phyloP scores from a whole-genome alignment of 2,888 invertebrate species.

The Hoplodrina blanda region DNA sequence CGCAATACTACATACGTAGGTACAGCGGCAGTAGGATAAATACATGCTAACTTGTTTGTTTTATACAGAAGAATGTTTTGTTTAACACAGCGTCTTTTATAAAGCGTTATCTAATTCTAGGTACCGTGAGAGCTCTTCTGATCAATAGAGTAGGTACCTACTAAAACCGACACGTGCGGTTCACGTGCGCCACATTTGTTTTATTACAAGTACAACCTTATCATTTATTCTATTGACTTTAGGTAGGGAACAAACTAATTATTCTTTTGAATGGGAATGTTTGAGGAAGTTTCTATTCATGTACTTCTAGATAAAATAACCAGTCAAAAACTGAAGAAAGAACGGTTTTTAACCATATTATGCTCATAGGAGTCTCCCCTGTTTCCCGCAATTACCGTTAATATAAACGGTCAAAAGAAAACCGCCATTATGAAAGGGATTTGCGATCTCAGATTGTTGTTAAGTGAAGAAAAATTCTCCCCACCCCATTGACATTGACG shows the following conservation, averaged over 20 bases:
- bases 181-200: slow-evolving; percentile 38
- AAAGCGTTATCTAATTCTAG: background rate
- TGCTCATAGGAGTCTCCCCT: background rate
- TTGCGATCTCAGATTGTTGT: slow-evolving; percentile 5
- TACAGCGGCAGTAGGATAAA: too few relatives aligned
- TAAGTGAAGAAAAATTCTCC: background rate
- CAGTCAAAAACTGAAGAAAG: background rate
- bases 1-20: too few relatives aligned
- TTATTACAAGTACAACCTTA: slow-evolving; percentile 5
- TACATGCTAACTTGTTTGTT: too few relatives aligned
- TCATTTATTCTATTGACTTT: slow-evolving; percentile 22
- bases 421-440: background rate
- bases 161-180: slow-evolving; percentile 29
- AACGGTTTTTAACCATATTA: background rate
- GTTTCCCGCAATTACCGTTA: background rate
- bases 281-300: background rate
- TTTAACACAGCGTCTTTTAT: background rate
- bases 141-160: slow-evolving; percentile 28
- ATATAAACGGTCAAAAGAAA: slow-evolving; percentile 8
- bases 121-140: slow-evolving; percentile 8
- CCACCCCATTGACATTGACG: background rate
- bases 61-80: too few relatives aligned
- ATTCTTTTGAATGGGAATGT: slow-evolving; percentile 10
- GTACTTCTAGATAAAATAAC: slow-evolving; percentile 11
- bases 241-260: slow-evolving; percentile 15